A percentile compares a stretch with the other conserved stretches of the same genome.
phyloP scores from a whole-genome alignment of 2,888 invertebrate species.

The Tetragonula carbonaria region DNA sequence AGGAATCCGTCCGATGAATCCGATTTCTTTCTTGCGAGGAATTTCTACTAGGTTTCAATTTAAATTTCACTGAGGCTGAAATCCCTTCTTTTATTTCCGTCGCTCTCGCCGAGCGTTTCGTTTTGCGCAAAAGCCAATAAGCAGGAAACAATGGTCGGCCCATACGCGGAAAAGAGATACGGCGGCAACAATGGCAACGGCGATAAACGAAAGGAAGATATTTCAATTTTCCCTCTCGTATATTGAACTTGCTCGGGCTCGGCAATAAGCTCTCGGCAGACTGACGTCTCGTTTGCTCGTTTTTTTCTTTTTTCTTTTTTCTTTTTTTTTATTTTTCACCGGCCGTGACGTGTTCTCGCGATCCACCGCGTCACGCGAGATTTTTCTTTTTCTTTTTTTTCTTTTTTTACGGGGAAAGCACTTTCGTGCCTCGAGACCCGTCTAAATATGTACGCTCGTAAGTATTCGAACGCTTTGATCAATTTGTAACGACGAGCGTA shows the following conservation, averaged over 20 bases:
- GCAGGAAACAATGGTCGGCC: conserved; percentile 37
- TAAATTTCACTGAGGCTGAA: conserved; percentile 18
- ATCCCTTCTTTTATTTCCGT: background rate
- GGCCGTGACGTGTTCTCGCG: conserved; percentile 6
- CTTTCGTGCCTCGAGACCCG: background rate
- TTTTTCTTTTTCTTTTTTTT: background rate
- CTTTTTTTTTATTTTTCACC: conserved; percentile 8
- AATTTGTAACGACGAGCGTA: background rate
- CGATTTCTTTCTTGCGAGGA: background rate
- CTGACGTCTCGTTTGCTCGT: background rate
- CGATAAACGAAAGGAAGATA: conserved; percentile 35
- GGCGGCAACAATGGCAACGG: conserved; percentile 29
- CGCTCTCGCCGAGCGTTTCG: background rate
- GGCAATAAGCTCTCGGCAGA: conserved; percentile 12
- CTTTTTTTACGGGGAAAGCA: background rate
- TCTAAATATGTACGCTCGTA: background rate
- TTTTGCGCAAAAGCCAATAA: background rate
- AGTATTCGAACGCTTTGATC: background rate
- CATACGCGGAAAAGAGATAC: conserved; percentile 15
- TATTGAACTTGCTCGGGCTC: conserved; percentile 21
- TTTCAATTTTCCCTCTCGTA: conserved; percentile 17
- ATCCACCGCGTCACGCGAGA: conserved; percentile 9
- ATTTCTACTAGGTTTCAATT: conserved; percentile 16
- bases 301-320: background rate
- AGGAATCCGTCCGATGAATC: conserved; percentile 3